Evolutionary conservation across 2,888 invertebrate genomes (phyloP), one percentile per base, ranked within the genome.

Genomic region (Scaptodrosophila latifasciaeformis): DNA sequence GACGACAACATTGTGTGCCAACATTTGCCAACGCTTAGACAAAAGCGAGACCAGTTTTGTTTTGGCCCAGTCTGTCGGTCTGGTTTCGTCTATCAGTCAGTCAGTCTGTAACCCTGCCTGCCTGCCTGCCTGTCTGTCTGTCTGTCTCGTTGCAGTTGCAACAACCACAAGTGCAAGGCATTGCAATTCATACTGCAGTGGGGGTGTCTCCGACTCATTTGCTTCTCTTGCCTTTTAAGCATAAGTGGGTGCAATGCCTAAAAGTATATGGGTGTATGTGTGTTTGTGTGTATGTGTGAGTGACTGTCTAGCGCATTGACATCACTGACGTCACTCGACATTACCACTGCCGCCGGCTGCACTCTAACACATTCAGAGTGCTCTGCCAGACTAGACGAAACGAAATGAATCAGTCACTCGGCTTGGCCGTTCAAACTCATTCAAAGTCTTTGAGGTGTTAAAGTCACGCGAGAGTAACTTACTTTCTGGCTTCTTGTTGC

Each of bases 301-400:
- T 44, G 59, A 49, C 59, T 65, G 65, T 68, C 63, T 71, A 63
- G 76, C 76, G 55, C 76, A 81, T 80, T 76, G 81, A 76, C 76
- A 75, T 74, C 80, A 43, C 39, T 17, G 44, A 46, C 57, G 58
- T 70, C 59, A 24, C 19, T 31, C 40, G 34, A 12, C 29, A 12
- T 12, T 39, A 9, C 39, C 24, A 24, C 35, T 30, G 44, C 49
- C 31, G 31, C 10, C 46, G 18, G 35, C 29, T 27, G 24, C 18
- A 45, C 45, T 29, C 18, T 37, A 37, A 17, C 37, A 37, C 37
- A 13, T 29, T 29, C 27, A 29, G 9, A 42, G 10, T 21, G 15
- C 42, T 39, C 50, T n/a, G 55, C 45, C 46, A 47, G 50, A 19
- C 17, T 27, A 2, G 10, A 17, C 5, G 24, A 42, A 21, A 15